Conservation (phyloP, 53 echinoderm and acorn worm genomes). For the Patiria pectinifera region DNA sequence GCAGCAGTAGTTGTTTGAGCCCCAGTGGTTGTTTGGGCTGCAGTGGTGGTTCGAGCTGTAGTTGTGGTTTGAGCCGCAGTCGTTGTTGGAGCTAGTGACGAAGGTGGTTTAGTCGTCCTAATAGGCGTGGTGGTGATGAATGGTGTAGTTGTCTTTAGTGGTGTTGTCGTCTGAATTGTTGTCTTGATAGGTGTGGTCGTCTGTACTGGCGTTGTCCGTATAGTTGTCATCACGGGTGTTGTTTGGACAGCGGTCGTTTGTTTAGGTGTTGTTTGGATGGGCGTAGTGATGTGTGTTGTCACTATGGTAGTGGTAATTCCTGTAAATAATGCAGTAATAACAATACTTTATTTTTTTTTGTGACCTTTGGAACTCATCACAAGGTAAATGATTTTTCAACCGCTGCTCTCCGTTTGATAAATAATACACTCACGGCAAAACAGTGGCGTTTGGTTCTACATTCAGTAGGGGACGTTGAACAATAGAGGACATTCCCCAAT, state of each 20-base stretch:
- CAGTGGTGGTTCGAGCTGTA: neutral
- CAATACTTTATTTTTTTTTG: too few species aligned
- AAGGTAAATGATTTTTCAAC: too few species aligned
- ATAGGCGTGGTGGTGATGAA: neutral
- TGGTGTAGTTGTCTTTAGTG: neutral
- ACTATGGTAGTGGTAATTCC: neutral
- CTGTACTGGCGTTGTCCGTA: neutral
- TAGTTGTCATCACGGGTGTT: too few species aligned
- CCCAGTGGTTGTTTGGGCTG: neutral
- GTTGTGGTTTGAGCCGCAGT: neutral
- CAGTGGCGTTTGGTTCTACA: too few species aligned
- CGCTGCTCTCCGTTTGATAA: too few species aligned
- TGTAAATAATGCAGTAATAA: neutral
- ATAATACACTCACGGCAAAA: too few species aligned
- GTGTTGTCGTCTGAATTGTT: conserved; percentile 8
- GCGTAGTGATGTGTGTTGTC: neutral
- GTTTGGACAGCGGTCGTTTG: neutral
- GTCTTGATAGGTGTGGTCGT: neutral
- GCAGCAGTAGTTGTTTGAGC: neutral
- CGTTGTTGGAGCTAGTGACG: neutral
- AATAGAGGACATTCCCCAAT: too few species aligned
- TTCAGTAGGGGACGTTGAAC: too few species aligned
- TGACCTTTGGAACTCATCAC: too few species aligned
- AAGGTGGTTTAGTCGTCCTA: neutral
- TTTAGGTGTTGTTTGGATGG: neutral